These are phyloP conservation scores for Lordiphosa collinella DNA, from an alignment of 1,140 invertebrate genomes.

Conservation along the genomic window DNA sequence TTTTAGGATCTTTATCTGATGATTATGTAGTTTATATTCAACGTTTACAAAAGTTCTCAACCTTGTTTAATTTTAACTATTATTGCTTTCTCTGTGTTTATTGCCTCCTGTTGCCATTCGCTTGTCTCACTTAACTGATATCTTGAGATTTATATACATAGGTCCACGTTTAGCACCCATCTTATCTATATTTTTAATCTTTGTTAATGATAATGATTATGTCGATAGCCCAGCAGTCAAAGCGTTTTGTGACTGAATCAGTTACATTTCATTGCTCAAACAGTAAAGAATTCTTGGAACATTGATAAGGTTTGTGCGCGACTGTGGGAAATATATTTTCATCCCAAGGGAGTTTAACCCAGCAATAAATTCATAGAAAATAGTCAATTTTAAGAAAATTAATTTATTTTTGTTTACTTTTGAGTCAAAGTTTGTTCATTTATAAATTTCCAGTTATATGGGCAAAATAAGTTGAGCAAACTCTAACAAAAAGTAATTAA, in stretches of 20 bases:
- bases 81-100: background rate
- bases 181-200: constrained; percentile 65
- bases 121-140: constrained; percentile 38
- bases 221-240: constrained; percentile 44
- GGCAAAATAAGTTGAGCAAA: too few relatives aligned
- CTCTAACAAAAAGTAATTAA: too few relatives aligned
- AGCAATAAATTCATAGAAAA: background rate
- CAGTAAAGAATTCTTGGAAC: constrained; percentile 18
- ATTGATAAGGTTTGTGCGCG: constrained; percentile 13
- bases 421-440: background rate
- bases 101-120: constrained; percentile 18
- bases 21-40: too few relatives aligned
- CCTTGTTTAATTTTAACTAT: too few relatives aligned
- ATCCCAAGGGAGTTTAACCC: too few relatives aligned
- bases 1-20: background rate
- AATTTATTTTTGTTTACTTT: too few relatives aligned
- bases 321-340: too few relatives aligned
- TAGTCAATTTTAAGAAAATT: too few relatives aligned
- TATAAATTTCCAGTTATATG: constrained; percentile 2
- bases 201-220: constrained; percentile 49
- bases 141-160: constrained; percentile 71
- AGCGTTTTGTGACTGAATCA: constrained; percentile 39
- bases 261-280: constrained; percentile 40
- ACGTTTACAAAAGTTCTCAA: too few relatives aligned
- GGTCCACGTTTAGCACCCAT: constrained; percentile 36